Evolutionary conservation across 1,140 invertebrate species (phyloP).

Genomic region (Eumeta japonica): DNA sequence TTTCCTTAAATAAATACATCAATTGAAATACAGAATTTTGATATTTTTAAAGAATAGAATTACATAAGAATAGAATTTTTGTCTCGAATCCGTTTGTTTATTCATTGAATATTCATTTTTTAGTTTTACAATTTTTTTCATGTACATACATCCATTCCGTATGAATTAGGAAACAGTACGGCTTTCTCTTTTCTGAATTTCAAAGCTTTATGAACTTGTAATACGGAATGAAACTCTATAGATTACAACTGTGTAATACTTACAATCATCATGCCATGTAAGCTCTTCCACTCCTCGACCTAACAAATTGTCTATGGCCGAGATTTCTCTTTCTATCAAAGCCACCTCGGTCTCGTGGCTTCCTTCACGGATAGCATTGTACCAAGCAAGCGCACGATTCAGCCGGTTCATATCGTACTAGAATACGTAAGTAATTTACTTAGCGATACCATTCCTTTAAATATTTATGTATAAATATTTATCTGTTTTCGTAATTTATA

Average conservation of each 20-base stretch:
- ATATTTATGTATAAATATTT: too few relatives aligned
- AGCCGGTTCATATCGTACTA: slow-evolving; percentile 52
- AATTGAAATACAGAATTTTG: too few relatives aligned
- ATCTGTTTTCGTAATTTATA: too few relatives aligned
- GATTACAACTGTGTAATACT: slow-evolving; percentile 15
- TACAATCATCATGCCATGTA: slow-evolving; percentile 71
- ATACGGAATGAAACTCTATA: too few relatives aligned
- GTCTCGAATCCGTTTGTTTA: not conserved
- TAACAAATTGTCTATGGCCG: slow-evolving; percentile 63
- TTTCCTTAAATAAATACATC: too few relatives aligned
- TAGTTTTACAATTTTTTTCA: too few relatives aligned
- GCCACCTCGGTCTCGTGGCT: slow-evolving; percentile 67
- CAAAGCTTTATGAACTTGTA: too few relatives aligned
- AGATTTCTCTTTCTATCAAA: slow-evolving; percentile 67
- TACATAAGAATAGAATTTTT: not conserved
- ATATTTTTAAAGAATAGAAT: too few relatives aligned
- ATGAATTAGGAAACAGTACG: too few relatives aligned
- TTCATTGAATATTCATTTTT: not conserved
- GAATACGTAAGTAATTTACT: not conserved
- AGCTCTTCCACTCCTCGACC: slow-evolving; percentile 62
- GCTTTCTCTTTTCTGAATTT: too few relatives aligned
- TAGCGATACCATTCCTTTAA: too few relatives aligned
- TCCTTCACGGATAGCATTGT: slow-evolving; percentile 68
- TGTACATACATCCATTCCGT: too few relatives aligned
- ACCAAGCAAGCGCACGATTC: slow-evolving; percentile 60